A percentile compares a stretch with the other conserved stretches of the same genome.
These are phyloP conservation scores for Eulithis testata DNA, from an alignment of 2,888 invertebrate genomes.

Conservation along the genomic window DNA sequence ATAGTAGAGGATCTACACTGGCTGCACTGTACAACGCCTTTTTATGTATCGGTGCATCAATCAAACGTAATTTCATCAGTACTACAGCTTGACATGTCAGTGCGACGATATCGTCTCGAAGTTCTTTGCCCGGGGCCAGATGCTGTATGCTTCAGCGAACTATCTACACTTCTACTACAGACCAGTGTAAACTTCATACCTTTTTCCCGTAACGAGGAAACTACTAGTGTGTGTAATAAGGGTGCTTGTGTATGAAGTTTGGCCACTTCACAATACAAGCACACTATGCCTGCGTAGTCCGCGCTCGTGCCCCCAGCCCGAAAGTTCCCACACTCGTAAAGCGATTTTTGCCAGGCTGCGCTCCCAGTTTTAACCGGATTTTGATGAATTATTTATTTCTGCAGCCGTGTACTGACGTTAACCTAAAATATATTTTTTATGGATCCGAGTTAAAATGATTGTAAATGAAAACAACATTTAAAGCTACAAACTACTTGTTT, in stretches of 20 bases:
- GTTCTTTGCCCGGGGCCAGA: too few species aligned
- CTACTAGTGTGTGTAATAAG: slow-evolving; percentile 3
- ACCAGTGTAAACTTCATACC: too few species aligned
- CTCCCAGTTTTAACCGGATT: slow-evolving; percentile 61
- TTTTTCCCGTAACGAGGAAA: too few species aligned
- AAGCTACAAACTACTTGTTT: neutral
- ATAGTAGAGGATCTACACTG: neutral
- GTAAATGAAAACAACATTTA: neutral
- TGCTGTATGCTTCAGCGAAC: too few species aligned
- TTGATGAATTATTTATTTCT: slow-evolving; percentile 69
- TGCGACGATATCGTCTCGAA: too few species aligned
- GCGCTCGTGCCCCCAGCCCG: slow-evolving; percentile 32
- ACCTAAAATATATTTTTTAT: slow-evolving; percentile 36
- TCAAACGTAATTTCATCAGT: too few species aligned
- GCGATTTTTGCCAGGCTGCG: slow-evolving; percentile 70
- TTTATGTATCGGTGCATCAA: neutral
- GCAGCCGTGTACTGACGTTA: slow-evolving; percentile 42
- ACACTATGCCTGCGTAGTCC: slow-evolving; percentile 40
- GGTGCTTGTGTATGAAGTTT: slow-evolving; percentile 10
- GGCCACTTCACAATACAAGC: slow-evolving; percentile 16
- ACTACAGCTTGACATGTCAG: too few species aligned
- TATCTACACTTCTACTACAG: too few species aligned
- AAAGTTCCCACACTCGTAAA: slow-evolving; percentile 71
- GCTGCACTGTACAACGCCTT: neutral
- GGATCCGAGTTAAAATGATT: slow-evolving; percentile 25